Evolutionary conservation across 37 sponge, comb jelly and placozoan genomes (phyloP), one percentile per base, ranked within the genome.

Genomic region (Hexactinellida sp.): DNA sequence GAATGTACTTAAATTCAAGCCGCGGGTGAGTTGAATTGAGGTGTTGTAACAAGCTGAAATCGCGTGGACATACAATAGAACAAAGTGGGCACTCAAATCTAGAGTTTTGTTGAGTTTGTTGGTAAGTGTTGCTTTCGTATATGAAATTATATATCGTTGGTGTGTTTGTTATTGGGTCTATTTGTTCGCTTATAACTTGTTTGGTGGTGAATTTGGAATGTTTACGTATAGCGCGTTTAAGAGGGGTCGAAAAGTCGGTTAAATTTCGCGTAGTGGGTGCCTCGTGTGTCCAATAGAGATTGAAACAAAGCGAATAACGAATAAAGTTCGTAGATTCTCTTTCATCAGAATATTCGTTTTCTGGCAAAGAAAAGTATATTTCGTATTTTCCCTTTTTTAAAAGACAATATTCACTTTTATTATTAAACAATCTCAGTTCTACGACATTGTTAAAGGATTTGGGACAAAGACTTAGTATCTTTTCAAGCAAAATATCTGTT

Each of bases 81-180:
- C 97, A 97, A 91, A 93, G 93, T 0, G 97, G 97, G 84, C 97
- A 97, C 35, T 19, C 38, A 83, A 90, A 52, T 37, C 85, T 83
- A 13, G 82, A 38, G 21, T 86, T 38, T 24, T 55, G 82, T 83
- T 94, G 93, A 0, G 97, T 97, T 85, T 97, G 94, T 84, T 94
- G 97, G 30, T 84, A 47, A 34, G 51, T 84, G 87, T 91, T 91
- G 25, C 88, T 89, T 39, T 83, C 54, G 85, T 97, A 97, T 9
- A 92, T 82, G 55, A 94, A 97, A 89, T 93, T 92, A 89, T 91
- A 96, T 38, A 91, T 54, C 23, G 91, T 38, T 0, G 54, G 37
- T 1, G n/a, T 54, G 28, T 85, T 13, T 21, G 38, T 24, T 36
- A 54, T 38, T 85, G 38, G 37, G 13, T 10, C 52, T 19, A 16